Conservation (phyloP, 2,888 invertebrate genomes). For the Eurytoma californica region DNA sequence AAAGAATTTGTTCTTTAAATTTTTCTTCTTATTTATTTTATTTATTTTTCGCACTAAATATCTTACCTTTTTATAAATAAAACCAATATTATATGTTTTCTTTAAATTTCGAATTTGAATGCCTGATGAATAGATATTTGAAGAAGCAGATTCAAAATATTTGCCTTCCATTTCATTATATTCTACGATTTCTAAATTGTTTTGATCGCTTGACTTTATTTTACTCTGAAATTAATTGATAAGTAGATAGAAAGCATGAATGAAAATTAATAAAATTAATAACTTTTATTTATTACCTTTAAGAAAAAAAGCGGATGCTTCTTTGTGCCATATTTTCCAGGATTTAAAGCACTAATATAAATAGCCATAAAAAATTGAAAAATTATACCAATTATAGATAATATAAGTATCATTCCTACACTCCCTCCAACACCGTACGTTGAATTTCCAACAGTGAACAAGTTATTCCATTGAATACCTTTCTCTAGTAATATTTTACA, state of each 20-base stretch:
- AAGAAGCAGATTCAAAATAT: slow-evolving; percentile 69
- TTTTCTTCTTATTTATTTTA: neutral
- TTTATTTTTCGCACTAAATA: neutral
- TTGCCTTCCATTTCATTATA: slow-evolving; percentile 40
- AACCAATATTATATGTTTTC: slow-evolving; percentile 69
- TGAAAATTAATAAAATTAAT: too few species aligned
- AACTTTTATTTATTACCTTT: slow-evolving; percentile 55
- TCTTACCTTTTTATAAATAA: slow-evolving; percentile 61
- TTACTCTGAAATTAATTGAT: neutral
- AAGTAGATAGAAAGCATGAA: neutral
- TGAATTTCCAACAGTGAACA: slow-evolving; percentile 69
- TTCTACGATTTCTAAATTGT: too few species aligned
- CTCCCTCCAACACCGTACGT: slow-evolving; percentile 62
- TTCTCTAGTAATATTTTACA: slow-evolving; percentile 65
- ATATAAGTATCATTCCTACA: slow-evolving; percentile 82
- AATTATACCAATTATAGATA: slow-evolving; percentile 81
- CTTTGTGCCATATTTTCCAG: slow-evolving; percentile 89
- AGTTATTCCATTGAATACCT: slow-evolving; percentile 75
- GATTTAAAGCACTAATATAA: slow-evolving; percentile 89
- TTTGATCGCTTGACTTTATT: neutral
- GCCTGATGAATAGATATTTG: slow-evolving; percentile 67
- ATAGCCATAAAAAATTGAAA: slow-evolving; percentile 85
- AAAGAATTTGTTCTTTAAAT: neutral
- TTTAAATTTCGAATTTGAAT: slow-evolving; percentile 76
- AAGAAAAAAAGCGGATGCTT: slow-evolving; percentile 85